Evolutionary conservation across 2,797 vertebrate species (phyloP).

Genomic region (Rhabdomys pumilio): DNA sequence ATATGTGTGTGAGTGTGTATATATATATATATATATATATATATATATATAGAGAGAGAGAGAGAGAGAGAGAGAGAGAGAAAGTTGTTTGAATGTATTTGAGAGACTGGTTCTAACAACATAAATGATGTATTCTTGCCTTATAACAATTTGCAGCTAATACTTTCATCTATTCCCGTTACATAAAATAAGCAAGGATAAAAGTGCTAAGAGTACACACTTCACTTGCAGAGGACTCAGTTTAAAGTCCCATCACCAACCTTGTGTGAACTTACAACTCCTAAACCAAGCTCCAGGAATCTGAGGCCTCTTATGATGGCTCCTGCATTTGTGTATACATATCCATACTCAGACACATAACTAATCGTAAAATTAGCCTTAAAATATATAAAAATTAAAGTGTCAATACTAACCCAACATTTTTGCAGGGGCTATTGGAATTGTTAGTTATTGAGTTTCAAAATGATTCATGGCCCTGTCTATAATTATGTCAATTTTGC

Average conservation of each 20-base stretch:
- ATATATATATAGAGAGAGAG: too few relatives aligned
- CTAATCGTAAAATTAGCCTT: background rate
- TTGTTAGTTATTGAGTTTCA: background rate
- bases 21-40: too few relatives aligned
- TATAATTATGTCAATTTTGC: slow-evolving; percentile 39
- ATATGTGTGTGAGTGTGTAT: too few relatives aligned
- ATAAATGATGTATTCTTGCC: background rate
- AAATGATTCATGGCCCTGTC: background rate
- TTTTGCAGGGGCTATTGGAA: background rate
- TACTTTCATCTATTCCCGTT: background rate
- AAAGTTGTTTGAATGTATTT: background rate
- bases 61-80: too few relatives aligned
- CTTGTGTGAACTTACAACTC: background rate
- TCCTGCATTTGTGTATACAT: background rate
- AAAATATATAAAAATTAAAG: background rate
- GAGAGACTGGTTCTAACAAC: background rate
- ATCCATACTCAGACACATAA: background rate
- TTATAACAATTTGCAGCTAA: background rate
- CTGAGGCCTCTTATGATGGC: background rate
- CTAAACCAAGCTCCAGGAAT: background rate
- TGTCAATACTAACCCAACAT: background rate
- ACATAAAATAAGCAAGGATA: background rate
- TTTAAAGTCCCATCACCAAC: background rate
- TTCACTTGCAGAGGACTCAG: background rate
- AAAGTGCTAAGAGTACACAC: background rate